A percentile compares a stretch with the other conserved stretches of the same genome.
Evolutionary conservation across 2,797 vertebrate genomes (phyloP).

Genomic region (Mus minutoides): DNA sequence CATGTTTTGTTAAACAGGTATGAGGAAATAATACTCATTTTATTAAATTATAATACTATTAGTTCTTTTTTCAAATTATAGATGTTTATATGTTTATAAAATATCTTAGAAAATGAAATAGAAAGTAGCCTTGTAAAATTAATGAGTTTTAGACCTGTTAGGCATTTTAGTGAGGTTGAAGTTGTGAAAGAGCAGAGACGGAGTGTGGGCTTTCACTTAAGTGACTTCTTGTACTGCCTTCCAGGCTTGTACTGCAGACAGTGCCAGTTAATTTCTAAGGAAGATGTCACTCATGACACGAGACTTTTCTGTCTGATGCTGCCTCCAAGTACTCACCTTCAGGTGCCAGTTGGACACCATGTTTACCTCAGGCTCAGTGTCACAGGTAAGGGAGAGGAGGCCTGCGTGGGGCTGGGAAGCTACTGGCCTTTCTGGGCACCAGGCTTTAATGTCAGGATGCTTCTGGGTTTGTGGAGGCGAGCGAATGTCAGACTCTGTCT

Average conservation of each 20-base stretch:
- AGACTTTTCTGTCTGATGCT: constrained; percentile 91
- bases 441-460: neutral
- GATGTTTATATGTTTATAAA: constrained; percentile 36
- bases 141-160: neutral
- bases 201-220: neutral
- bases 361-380: constrained; percentile 94
- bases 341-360: constrained; percentile 93
- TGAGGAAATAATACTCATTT: constrained; percentile 36
- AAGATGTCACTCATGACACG: constrained; percentile 92
- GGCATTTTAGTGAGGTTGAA: neutral
- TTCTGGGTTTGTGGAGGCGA: neutral
- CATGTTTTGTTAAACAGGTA: neutral
- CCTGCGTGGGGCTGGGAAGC: neutral
- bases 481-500: neutral
- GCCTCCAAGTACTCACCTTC: constrained; percentile 90
- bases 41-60: neutral
- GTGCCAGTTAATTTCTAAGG: constrained; percentile 93
- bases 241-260: constrained; percentile 92
- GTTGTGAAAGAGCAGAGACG: neutral
- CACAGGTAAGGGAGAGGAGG: constrained; percentile 88
- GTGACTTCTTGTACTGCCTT: constrained; percentile 36
- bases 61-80: constrained; percentile 60
- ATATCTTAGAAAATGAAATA: constrained; percentile 36
- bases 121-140: neutral
- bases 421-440: neutral